Evolutionary conservation across 2,113 vertebrate species (phyloP).

Genomic region (Sebastes fasciatus): DNA sequence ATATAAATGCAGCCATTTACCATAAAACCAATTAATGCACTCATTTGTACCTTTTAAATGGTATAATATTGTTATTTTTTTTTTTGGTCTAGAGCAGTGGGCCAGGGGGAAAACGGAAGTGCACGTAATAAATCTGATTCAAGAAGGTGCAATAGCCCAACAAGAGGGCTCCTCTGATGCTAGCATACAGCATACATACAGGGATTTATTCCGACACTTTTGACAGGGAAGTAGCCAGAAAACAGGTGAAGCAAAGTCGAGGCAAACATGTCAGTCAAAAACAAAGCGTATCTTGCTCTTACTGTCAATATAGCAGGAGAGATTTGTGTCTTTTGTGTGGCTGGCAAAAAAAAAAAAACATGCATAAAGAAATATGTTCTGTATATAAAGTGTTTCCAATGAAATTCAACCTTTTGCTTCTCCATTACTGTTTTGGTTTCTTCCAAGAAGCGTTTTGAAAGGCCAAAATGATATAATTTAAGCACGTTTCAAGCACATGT

Average conservation of each 20-base stretch:
- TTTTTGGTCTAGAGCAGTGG: too few relatives aligned
- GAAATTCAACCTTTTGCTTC: neutral
- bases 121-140: neutral
- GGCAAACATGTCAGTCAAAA: slow-evolving; percentile 21
- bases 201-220: neutral
- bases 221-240: neutral
- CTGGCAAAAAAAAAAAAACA: neutral
- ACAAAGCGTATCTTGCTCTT: neutral
- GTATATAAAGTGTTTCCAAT: neutral
- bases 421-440: too few relatives aligned
- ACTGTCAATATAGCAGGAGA: neutral
- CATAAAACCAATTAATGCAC: neutral
- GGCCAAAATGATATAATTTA: neutral
- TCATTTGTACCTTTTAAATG: neutral
- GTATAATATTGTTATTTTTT: neutral
- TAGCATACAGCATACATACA: neutral
- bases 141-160: neutral
- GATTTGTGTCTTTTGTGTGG: neutral
- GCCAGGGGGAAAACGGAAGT: neutral
- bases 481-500: neutral
- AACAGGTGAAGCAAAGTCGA: slow-evolving; percentile 2
- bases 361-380: neutral
- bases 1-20: neutral
- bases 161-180: neutral
- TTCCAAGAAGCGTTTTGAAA: neutral